Base-by-base conservation (phyloP, 2,888 invertebrate species). In the Cylindroiulus punctatus region DNA sequence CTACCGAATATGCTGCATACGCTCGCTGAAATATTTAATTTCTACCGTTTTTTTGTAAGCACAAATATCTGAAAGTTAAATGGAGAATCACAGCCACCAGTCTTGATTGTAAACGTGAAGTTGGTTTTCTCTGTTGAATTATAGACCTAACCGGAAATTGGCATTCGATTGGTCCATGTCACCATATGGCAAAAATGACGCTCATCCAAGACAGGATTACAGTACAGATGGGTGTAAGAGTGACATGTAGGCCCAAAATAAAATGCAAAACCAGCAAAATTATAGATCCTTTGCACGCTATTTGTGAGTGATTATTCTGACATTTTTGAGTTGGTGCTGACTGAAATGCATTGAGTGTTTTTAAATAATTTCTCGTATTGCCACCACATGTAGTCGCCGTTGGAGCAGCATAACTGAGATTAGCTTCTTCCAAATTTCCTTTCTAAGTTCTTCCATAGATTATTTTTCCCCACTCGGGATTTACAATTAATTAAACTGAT, bases 121-220 rank as follows among this genome's bases (percentile, higher is more conserved):
- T n/a, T 57, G 65, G 22, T 65, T 65, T 22, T 22, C 7, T 22
- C 22, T 2, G 65, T 65, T 7, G 65, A 22, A 65, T 65, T 10
- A 65, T 65, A 65, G 65, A 26, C 65, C 65, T 65, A 65, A 65
- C 65, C 65, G 65, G 65, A 65, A 65, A 65, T 76, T 76, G 76
- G 26, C 76, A 26, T 76, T 76, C 76, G 76, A 76, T 76, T 30
- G 8, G 26, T 30, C 26, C 76, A 14, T 76, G 76, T 76, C 76
- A 76, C 26, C 76, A 26, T 26, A 76, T 76, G 76, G 76, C 26
- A 76, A 52, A 52, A n/a, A n/a, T 19, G 52, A 7, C n/a, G 19
- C 19, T 52, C 19, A 44, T 52, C 52, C n/a, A 76, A 26, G 10
- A 76, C 30, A 76, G 22, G 22, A 76, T 76, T 76, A 30, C 30